A percentile compares a stretch with the other conserved stretches of the same genome.
Conservation (phyloP, 1,140 invertebrate species). For the Habropoda laboriosa region DNA sequence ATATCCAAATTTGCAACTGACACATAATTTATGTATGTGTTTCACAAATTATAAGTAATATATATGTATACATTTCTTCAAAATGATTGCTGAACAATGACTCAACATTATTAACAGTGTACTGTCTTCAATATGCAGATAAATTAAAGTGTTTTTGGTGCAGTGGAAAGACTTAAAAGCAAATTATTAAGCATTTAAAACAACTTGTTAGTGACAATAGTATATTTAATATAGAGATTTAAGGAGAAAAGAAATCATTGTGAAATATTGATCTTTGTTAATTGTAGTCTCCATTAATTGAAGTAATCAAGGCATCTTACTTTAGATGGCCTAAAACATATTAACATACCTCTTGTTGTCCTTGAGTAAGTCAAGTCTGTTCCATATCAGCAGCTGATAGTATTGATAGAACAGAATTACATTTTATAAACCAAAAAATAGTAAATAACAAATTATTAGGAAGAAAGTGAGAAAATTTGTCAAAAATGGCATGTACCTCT, state of each 20-base stretch:
- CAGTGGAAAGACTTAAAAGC: neutral
- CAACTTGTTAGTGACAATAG: constrained; percentile 14
- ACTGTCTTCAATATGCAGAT: neutral
- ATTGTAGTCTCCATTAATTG: neutral
- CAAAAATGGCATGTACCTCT: constrained; percentile 66
- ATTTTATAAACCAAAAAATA: constrained; percentile 4
- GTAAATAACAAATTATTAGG: neutral
- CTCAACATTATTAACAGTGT: neutral
- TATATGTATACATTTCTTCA: neutral
- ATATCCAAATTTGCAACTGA: neutral
- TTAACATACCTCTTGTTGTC: neutral
- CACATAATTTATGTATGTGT: constrained; percentile 1
- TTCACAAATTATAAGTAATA: neutral
- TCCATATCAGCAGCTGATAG: neutral
- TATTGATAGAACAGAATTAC: neutral
- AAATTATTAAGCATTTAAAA: constrained; percentile 8
- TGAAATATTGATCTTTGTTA: neutral
- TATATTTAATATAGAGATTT: neutral
- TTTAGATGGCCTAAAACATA: constrained; percentile 5
- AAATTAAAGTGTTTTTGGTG: constrained; percentile 24
- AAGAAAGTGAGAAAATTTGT: neutral
- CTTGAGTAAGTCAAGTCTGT: neutral
- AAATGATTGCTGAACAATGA: neutral
- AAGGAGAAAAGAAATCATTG: neutral
- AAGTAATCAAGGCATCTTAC: neutral